Conservation (phyloP, 2,888 invertebrate genomes). For the Brassicogethes aeneus region DNA sequence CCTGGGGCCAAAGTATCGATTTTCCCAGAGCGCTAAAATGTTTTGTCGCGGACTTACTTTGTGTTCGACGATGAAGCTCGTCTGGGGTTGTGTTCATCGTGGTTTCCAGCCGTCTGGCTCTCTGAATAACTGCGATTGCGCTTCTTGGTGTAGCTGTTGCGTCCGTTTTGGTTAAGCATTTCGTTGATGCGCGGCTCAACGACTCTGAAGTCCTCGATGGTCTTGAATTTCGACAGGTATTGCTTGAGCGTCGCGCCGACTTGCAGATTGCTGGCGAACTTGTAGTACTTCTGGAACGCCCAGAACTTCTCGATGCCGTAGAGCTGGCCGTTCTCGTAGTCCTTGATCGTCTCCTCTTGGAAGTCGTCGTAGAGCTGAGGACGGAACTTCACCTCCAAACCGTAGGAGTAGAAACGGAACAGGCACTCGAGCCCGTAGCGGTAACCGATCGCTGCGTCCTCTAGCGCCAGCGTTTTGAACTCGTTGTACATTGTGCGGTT, state of each 20-base stretch:
- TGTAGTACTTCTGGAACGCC: slow-evolving; percentile 97
- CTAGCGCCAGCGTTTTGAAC: slow-evolving; percentile 84
- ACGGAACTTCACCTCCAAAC: slow-evolving; percentile 91
- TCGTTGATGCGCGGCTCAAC: slow-evolving; percentile 59
- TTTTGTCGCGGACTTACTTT: too few species aligned
- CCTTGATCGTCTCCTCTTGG: slow-evolving; percentile 83
- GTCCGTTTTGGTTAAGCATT: slow-evolving; percentile 46
- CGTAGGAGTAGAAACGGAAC: slow-evolving; percentile 97
- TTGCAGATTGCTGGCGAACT: slow-evolving; percentile 63
- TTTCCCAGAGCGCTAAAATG: too few species aligned
- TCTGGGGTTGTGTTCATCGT: slow-evolving; percentile 2
- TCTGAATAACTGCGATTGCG: slow-evolving; percentile 61
- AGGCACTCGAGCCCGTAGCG: slow-evolving; percentile 79
- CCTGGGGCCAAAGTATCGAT: too few species aligned
- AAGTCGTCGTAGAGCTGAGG: slow-evolving; percentile 94
- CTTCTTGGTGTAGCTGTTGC: slow-evolving; percentile 42
- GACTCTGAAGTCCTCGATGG: slow-evolving; percentile 82
- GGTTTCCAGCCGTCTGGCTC: slow-evolving; percentile 39
- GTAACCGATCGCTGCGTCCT: slow-evolving; percentile 86
- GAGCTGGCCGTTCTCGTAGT: slow-evolving; percentile 87
- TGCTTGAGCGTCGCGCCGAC: slow-evolving; percentile 66
- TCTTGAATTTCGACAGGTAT: slow-evolving; percentile 70
- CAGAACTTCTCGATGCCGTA: slow-evolving; percentile 99
- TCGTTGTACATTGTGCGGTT: slow-evolving; percentile 98
- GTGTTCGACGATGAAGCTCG: too few species aligned